Evolutionary conservation across 2,797 vertebrate species (phyloP), one percentile per base, ranked within the genome.

Genomic region (Anguilla anguilla): DNA sequence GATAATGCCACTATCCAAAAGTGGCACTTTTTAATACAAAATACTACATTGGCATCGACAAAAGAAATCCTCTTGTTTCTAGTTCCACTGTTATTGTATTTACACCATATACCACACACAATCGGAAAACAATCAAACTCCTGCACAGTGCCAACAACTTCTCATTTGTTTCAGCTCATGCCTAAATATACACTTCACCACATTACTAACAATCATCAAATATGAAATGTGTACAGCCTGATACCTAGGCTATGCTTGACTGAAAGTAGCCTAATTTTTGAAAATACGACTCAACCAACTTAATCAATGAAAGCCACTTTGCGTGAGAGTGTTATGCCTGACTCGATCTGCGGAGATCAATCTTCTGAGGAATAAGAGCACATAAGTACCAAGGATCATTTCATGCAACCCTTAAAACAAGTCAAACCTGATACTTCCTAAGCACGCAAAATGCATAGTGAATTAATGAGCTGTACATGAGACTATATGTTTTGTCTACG

Each of bases 401-500:
- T 46, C 31, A 31, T 22, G 22, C 46, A 43, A 85, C 46, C 31
- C 43, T 83, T 67, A n/a, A 49, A 28, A 79, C 6, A 64, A 28
- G 22, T 35, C 28, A 85, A 25, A 85, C 19, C 57, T 1, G 61
- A 83, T 69, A 72, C n/a, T 19, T 11, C 15, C 59, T 72, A 83
- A 69, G 28, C 31, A 59, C 17, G 6, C 35, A 17, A 31, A 61
- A 81, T 53, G 19, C n/a, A n/a, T 72, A 72, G 53, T 72, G 49
- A 51, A 19, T 86, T 85, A 67, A 67, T 53, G 28, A 69, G 46
- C 72, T 19, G 3, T 43, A 74, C 11, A 51, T 28, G 22, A 13
- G 28, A 83, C 83, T 31, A 43, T 31, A 43, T 53, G 49, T 87
- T 87, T 77, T 39, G 72, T 39, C 43, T 77, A 59, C 19, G 31